Conservation (phyloP, 2,888 invertebrate genomes). For the Strigamia maritima region DNA sequence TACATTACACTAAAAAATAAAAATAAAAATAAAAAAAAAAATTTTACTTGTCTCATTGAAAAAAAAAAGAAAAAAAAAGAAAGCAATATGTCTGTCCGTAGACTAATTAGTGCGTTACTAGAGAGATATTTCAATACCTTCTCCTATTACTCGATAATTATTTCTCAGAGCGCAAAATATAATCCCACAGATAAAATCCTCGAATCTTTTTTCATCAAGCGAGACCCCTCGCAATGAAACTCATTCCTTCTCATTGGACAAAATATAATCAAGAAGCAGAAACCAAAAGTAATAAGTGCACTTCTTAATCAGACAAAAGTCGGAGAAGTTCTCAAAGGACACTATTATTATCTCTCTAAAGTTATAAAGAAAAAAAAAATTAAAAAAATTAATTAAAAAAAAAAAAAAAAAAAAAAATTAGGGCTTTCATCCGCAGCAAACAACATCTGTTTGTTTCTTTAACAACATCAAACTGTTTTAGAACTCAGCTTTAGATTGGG, state of each 20-base stretch:
- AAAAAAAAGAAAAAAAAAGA: neutral
- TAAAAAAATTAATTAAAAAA: conserved; percentile 4
- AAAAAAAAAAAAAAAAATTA: conserved; percentile 11
- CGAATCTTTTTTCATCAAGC: conserved; percentile 5
- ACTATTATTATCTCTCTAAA: conserved; percentile 25
- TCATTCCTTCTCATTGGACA: conserved; percentile 30
- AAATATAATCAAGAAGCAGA: conserved; percentile 25
- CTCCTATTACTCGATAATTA: neutral
- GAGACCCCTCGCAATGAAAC: neutral
- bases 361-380: neutral
- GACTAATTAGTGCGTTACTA: neutral
- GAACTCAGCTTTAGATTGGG: conserved; percentile 31
- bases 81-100: neutral
- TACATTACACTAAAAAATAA: neutral
- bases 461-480: conserved; percentile 34
- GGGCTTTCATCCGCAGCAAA: conserved; percentile 12
- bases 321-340: conserved; percentile 13
- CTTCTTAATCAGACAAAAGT: conserved; percentile 23
- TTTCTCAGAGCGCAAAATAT: neutral
- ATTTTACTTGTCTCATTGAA: neutral
- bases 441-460: conserved; percentile 28
- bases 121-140: neutral
- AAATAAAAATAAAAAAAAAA: neutral
- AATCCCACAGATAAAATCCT: neutral
- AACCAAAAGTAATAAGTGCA: conserved; percentile 22